phyloP scores from a whole-genome alignment of 1,140 invertebrate genomes.

The Parasteatoda tepidariorum region DNA sequence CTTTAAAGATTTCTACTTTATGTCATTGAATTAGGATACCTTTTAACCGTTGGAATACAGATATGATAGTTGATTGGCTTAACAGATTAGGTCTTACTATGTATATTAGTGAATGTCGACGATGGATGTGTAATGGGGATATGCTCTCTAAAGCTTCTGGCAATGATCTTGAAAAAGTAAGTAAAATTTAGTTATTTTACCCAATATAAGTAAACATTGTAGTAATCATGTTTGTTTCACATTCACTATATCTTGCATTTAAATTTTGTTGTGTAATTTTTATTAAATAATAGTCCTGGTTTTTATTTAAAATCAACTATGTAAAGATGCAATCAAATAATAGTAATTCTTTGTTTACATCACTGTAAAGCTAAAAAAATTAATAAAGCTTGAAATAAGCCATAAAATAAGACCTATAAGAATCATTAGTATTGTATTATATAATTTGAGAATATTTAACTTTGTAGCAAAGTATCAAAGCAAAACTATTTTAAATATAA shows the following conservation, averaged over 20 bases:
- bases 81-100: constrained; percentile 85
- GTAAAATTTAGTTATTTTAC: not conserved
- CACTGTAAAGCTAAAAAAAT: no score
- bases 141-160: constrained; percentile 83
- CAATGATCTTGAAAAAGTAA: constrained; percentile 87
- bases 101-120: constrained; percentile 82
- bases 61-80: constrained; percentile 90
- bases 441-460: no score
- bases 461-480: no score
- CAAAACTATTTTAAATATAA: no score
- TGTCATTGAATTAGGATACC: constrained; percentile 67
- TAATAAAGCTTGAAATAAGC: no score
- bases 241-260: not conserved
- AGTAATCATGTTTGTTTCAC: not conserved
- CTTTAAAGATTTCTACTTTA: no score
- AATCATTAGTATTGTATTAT: no score
- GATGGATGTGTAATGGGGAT: constrained; percentile 83
- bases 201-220: not conserved
- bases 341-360: no score
- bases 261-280: not conserved
- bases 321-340: not conserved
- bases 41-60: constrained; percentile 80
- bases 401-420: no score
- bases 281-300: not conserved
- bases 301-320: not conserved